A percentile compares a stretch with the other conserved stretches of the same genome.
Evolutionary conservation across 2,888 invertebrate species (phyloP).

Genomic region (Agrypnus murinus): DNA sequence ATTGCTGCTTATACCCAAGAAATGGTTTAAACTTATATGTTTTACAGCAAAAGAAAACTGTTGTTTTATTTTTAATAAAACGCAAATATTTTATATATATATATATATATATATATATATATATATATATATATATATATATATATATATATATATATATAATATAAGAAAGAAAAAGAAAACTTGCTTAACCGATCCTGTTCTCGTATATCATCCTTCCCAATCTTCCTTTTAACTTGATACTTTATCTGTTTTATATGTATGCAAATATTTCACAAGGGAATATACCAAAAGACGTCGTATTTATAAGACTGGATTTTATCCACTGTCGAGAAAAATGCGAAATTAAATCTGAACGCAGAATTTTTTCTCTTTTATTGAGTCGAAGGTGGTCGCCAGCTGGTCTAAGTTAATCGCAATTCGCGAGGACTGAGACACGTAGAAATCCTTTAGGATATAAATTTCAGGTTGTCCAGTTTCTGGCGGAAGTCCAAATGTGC

Average conservation of each 20-base stretch:
- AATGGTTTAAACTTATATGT: too few relatives aligned
- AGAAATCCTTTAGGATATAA: slow-evolving; percentile 22
- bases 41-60: too few relatives aligned
- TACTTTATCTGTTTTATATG: slow-evolving; percentile 19
- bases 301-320: slow-evolving; percentile 9
- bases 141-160: too few relatives aligned
- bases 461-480: slow-evolving; percentile 11
- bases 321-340: slow-evolving; percentile 22
- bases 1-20: too few relatives aligned
- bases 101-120: too few relatives aligned
- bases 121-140: too few relatives aligned
- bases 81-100: too few relatives aligned
- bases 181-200: slow-evolving; percentile 5
- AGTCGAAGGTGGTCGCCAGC: slow-evolving; percentile 19
- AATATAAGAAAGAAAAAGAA: not conserved
- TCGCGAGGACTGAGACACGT: slow-evolving; percentile 19
- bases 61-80: too few relatives aligned
- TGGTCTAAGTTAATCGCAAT: slow-evolving; percentile 27
- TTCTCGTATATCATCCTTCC: slow-evolving; percentile 13
- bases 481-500: slow-evolving; percentile 16
- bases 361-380: slow-evolving; percentile 26
- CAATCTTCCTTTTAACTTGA: slow-evolving; percentile 6
- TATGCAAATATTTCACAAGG: slow-evolving; percentile 11
- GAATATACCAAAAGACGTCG: slow-evolving; percentile 7
- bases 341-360: slow-evolving; percentile 20